Evolutionary conservation across 2,113 vertebrate species (phyloP).

Genomic region (Phycodurus eques): DNA sequence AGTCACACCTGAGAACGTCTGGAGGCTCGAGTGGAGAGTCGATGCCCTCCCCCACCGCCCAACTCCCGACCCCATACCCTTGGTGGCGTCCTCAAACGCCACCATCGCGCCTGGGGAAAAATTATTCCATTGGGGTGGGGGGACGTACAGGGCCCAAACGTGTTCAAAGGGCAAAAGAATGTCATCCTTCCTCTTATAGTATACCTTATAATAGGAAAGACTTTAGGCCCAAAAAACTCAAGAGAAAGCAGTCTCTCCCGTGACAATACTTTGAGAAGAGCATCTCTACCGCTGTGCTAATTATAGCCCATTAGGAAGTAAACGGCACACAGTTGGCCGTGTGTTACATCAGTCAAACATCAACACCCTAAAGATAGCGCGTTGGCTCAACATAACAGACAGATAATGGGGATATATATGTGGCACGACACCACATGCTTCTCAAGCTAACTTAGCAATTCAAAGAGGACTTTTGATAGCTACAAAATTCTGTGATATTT

Average conservation of each 20-base stretch:
- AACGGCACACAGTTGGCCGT: constrained; percentile 34
- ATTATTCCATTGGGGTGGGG: constrained; percentile 28
- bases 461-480: too few relatives aligned
- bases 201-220: constrained; percentile 38
- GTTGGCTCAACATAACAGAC: constrained; percentile 33
- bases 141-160: constrained; percentile 38
- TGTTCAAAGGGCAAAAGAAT: constrained; percentile 54
- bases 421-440: constrained; percentile 25
- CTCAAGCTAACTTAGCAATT: constrained; percentile 18
- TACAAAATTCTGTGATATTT: too few relatives aligned
- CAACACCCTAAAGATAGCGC: constrained; percentile 52
- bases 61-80: background rate
- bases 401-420: constrained; percentile 16
- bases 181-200: constrained; percentile 5
- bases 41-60: constrained; percentile 4
- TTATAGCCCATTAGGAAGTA: constrained; percentile 49
- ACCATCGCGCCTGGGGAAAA: constrained; percentile 22
- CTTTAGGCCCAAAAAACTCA: constrained; percentile 39
- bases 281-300: constrained; percentile 45
- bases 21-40: background rate
- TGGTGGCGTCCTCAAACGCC: constrained; percentile 12
- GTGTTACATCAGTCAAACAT: constrained; percentile 66
- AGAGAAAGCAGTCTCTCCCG: constrained; percentile 37
- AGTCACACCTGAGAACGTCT: constrained; percentile 65
- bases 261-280: constrained; percentile 34